A percentile compares a stretch with the other conserved stretches of the same genome.
phyloP scores from a whole-genome alignment of 2,888 invertebrate species.

The Agrotis puta region DNA sequence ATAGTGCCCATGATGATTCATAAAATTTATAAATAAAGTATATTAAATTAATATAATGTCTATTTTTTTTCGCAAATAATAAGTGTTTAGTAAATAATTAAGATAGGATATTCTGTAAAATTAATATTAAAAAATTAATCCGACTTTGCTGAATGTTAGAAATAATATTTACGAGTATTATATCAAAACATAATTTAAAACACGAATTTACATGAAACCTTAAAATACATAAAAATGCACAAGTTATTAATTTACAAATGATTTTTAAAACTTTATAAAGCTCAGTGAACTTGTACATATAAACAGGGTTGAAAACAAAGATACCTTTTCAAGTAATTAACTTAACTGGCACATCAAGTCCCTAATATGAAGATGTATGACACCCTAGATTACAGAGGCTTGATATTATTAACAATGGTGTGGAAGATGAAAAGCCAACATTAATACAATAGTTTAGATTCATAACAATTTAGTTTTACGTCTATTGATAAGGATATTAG shows the following conservation, averaged over 20 bases:
- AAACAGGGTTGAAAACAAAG: constrained; percentile 8
- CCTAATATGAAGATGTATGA: constrained; percentile 17
- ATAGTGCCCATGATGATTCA: not conserved
- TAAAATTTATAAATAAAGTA: no score
- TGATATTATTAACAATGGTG: constrained; percentile 10
- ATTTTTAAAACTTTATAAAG: not conserved
- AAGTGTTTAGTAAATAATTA: no score
- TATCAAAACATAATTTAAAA: not conserved
- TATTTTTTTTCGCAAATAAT: no score
- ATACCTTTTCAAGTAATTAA: constrained; percentile 28
- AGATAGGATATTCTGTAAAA: no score
- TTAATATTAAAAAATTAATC: no score
- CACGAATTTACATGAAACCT: not conserved
- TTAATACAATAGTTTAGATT: constrained; percentile 1
- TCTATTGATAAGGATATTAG: not conserved
- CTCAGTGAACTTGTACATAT: not conserved
- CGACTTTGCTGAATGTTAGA: no score
- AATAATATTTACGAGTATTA: no score
- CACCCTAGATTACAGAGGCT: constrained; percentile 31
- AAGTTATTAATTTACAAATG: not conserved
- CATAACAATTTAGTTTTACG: not conserved
- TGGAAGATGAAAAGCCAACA: constrained; percentile 12
- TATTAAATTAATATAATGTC: no score
- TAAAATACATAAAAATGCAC: not conserved
- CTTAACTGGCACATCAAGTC: constrained; percentile 13